phyloP scores from a whole-genome alignment of 2,888 invertebrate genomes.

The Diabrotica balteata region DNA sequence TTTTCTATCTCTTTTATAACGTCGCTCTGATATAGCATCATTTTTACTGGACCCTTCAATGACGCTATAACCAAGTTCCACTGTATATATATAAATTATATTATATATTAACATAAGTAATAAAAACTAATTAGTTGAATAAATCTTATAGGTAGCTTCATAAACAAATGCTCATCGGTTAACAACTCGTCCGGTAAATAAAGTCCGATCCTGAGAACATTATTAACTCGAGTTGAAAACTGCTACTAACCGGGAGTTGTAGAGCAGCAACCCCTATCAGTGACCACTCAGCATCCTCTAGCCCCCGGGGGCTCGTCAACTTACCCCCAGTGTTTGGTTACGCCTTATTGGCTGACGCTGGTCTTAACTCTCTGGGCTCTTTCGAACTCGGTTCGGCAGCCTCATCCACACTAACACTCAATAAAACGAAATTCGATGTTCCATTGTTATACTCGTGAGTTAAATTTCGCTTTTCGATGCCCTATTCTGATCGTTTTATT shows the following conservation, averaged over 20 bases:
- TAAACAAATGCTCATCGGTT: too few species aligned
- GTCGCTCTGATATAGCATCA: too few species aligned
- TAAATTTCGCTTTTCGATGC: conserved; percentile 13
- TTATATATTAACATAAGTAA: too few species aligned
- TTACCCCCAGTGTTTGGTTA: conserved; percentile 58
- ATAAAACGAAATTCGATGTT: conserved; percentile 33
- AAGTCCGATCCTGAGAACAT: conserved; percentile 16
- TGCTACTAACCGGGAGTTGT: conserved; percentile 38
- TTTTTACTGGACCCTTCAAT: too few species aligned
- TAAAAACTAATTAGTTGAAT: too few species aligned
- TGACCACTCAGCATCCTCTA: conserved; percentile 57
- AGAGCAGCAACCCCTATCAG: conserved; percentile 49
- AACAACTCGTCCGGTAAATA: not conserved
- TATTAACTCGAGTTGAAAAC: conserved; percentile 22
- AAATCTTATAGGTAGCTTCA: too few species aligned
- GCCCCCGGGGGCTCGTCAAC: conserved; percentile 56
- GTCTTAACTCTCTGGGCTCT: conserved; percentile 41
- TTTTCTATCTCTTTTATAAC: too few species aligned
- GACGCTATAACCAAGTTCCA: too few species aligned
- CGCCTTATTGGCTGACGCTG: conserved; percentile 57
- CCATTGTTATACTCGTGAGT: conserved; percentile 13
- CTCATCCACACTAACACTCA: conserved; percentile 38
- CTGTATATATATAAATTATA: too few species aligned
- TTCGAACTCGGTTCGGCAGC: conserved; percentile 17
- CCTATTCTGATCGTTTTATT: conserved; percentile 2